Percentiles rank a stretch among this genome's conserved stretches.
Evolutionary conservation across 2,888 invertebrate genomes (phyloP).

Genomic region (Chelonus formosanus): DNA sequence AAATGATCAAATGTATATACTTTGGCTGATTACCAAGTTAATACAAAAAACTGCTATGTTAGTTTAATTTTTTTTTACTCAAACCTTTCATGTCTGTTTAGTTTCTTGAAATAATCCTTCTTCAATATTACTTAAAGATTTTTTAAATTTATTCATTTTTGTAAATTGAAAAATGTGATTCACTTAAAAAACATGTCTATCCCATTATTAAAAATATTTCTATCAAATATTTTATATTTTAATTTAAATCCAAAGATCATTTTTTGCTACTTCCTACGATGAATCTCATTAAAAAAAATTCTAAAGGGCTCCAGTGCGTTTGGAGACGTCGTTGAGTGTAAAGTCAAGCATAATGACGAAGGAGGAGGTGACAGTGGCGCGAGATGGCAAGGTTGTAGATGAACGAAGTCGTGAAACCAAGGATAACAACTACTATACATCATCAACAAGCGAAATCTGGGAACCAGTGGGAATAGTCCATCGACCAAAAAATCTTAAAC

Average conservation of each 20-base stretch:
- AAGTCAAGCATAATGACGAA: conserved; percentile 76
- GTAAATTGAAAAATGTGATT: too few species aligned
- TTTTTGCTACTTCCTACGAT: conserved; percentile 13
- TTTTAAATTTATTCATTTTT: too few species aligned
- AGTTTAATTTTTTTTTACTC: not conserved
- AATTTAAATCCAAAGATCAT: not conserved
- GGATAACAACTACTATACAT: conserved; percentile 76
- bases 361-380: conserved; percentile 75
- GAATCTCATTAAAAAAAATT: conserved; percentile 21
- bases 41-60: too few species aligned
- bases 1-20: conserved; percentile 20
- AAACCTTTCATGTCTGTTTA: too few species aligned
- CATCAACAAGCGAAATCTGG: conserved; percentile 74
- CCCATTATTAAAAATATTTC: too few species aligned
- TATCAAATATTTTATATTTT: too few species aligned
- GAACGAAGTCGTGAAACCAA: conserved; percentile 76
- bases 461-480: conserved; percentile 68
- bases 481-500: conserved; percentile 57
- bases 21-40: too few species aligned
- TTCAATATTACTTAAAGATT: too few species aligned
- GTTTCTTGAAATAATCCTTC: too few species aligned
- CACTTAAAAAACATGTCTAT: too few species aligned
- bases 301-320: conserved; percentile 72
- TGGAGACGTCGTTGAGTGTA: conserved; percentile 77
- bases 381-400: conserved; percentile 75